Conservation (phyloP, 2,797 vertebrate genomes). For the Ceryle rudis region DNA sequence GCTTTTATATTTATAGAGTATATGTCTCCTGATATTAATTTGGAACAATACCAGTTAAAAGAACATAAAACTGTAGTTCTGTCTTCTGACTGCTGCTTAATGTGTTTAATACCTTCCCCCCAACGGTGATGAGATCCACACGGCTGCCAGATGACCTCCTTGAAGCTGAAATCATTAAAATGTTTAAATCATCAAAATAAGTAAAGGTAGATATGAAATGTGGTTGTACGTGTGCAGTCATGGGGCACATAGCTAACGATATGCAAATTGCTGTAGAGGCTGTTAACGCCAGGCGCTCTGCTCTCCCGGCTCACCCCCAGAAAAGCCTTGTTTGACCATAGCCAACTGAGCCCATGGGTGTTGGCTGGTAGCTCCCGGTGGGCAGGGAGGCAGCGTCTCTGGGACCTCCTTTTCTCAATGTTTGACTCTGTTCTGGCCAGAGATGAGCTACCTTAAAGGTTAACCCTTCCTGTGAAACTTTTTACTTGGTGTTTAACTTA, state of each 20-base stretch:
- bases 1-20: not conserved
- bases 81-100: slow-evolving; percentile 3
- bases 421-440: not conserved
- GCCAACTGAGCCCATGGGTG: not conserved
- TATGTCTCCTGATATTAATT: not conserved
- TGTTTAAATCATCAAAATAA: not conserved
- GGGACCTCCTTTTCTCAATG: not conserved
- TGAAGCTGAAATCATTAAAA: slow-evolving; percentile 9
- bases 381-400: not conserved
- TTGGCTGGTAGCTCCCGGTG: not conserved
- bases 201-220: not conserved
- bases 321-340: not conserved
- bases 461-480: not conserved
- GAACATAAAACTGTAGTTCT: slow-evolving; percentile 6
- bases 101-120: not conserved
- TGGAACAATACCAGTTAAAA: not conserved
- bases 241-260: not conserved
- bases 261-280: not conserved
- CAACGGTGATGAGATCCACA: not conserved
- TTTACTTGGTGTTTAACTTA: not conserved
- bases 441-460: not conserved
- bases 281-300: not conserved
- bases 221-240: not conserved
- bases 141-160: not conserved
- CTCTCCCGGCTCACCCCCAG: not conserved